A percentile compares a stretch with the other conserved stretches of the same genome.
phyloP scores from a whole-genome alignment of 2,113 vertebrate species.

The Pteronura brasiliensis region DNA sequence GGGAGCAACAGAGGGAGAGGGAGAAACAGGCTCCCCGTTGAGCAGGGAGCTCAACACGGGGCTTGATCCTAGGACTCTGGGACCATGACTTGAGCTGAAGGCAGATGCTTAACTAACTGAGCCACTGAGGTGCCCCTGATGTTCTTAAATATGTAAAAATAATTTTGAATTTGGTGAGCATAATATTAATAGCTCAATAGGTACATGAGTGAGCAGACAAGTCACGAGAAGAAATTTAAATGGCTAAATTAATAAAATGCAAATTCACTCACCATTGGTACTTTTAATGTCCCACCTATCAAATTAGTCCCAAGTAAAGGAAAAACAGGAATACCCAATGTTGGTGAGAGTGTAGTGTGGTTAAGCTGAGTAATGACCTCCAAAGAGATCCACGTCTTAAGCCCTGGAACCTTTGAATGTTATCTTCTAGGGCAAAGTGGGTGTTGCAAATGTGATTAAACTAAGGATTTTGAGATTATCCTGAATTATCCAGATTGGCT shows the following conservation, averaged over 20 bases:
- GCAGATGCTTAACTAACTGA: background rate
- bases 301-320: constrained; percentile 25
- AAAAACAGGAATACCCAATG: background rate
- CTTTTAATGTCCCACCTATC: background rate
- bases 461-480: background rate
- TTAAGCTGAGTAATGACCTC: background rate
- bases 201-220: background rate
- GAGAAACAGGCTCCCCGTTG: background rate
- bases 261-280: background rate
- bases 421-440: background rate
- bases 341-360: background rate
- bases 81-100: background rate
- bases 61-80: background rate
- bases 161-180: background rate
- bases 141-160: background rate
- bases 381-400: background rate
- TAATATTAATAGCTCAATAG: background rate
- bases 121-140: background rate
- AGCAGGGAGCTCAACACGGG: background rate
- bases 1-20: background rate
- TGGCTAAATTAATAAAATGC: background rate
- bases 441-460: background rate
- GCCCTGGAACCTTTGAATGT: background rate
- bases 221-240: background rate
- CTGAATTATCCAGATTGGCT: background rate